phyloP scores from a whole-genome alignment of 2,797 vertebrate species.

The Malurus splendens region DNA sequence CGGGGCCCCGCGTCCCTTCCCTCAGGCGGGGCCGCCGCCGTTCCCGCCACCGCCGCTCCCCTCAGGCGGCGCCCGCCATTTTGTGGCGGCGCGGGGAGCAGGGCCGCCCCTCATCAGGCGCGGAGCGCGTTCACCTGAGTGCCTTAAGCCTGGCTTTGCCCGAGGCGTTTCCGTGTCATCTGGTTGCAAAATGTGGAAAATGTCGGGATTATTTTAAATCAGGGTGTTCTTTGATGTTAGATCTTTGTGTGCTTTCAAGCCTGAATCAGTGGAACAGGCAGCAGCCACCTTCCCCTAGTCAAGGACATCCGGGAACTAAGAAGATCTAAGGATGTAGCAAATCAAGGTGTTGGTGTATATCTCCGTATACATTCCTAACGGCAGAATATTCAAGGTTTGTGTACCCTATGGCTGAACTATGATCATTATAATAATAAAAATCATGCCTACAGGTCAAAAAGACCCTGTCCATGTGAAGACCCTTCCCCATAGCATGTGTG shows the following conservation, averaged over 20 bases:
- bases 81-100: not conserved
- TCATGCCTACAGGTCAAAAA: not conserved
- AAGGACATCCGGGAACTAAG: not conserved
- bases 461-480: not conserved
- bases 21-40: not conserved
- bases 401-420: not conserved
- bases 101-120: fast-evolving
- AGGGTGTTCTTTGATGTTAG: not conserved
- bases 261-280: not conserved
- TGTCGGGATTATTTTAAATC: not conserved
- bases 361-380: not conserved
- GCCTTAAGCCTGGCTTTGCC: not conserved
- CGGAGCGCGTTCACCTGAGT: fast-evolving
- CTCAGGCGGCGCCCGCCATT: conserved; percentile 9
- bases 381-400: not conserved
- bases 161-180: not conserved
- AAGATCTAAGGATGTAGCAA: not conserved
- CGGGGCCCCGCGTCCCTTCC: not conserved
- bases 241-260: not conserved
- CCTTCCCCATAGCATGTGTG: not conserved
- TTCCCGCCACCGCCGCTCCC: not conserved
- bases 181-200: not conserved
- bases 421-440: not conserved
- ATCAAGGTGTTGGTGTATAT: not conserved
- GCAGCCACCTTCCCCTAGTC: not conserved